Base-by-base conservation (phyloP, 2,797 vertebrate genomes). In the Poeciliopsis paucimaculata region DNA sequence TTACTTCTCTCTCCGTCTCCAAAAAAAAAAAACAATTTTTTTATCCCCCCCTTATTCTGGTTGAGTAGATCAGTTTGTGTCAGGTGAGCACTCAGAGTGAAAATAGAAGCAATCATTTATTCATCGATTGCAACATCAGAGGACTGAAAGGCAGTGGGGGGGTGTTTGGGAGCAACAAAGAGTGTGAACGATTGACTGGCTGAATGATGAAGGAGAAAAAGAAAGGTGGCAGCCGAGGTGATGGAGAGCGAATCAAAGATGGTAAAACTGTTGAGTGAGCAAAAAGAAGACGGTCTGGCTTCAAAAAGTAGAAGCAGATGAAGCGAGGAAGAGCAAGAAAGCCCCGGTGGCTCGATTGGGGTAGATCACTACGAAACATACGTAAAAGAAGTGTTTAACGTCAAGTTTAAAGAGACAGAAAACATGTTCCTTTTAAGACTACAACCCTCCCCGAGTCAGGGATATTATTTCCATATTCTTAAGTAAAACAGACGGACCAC, bases 21-120 rank as follows among this genome's bases (percentile, higher is more conserved):
- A 77, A 77, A 85, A 88, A 51, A 51, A 20, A 0, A 5, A 6
- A 41, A 1, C 0, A 0, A 8, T 45, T 46, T 86, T 78, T 26
- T 39, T 79, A 72, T 83, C 85, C 82, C 73, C 84, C 77, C 9
- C 68, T 85, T 87, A 81, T 92, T 87, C 86, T 80, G 87, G 83
- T 84, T 84, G 88, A 79, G 71, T 78, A 82, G 87, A 89, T 86
- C 77, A 79, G 91, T 89, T 81, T 72, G 86, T 87, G 83, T 92
- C 88, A 90, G 90, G 90, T 84, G 77, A 87, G 85, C 75, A 87
- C 84, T 82, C 43, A 7, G 84, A 88, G 93, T 90, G 91, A 95
- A 94, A 95, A 95, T 95, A 95, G 95, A 93, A 95, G 91, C 93
- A 95, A 95, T 95, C 93, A 95, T 95, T 96, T 95, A 96, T 96